Evolutionary conservation across 2,797 vertebrate species (phyloP).

Genomic region (Tokudaia muenninki): DNA sequence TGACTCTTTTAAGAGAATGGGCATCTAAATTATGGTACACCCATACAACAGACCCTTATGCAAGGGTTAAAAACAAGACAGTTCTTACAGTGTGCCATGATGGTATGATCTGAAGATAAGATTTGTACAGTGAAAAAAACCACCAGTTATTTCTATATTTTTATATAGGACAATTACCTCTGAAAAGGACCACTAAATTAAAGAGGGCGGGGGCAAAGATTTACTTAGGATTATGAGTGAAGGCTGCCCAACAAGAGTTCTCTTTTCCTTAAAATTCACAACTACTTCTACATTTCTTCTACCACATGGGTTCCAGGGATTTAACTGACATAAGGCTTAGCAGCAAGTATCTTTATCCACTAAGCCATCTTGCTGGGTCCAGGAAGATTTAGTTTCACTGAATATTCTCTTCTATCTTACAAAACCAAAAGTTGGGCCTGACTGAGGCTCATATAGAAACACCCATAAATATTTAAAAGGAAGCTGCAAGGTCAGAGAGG

Average conservation of each 20-base stretch:
- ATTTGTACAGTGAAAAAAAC: neutral
- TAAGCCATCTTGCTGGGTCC: neutral
- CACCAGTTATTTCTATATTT: neutral
- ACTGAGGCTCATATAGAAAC: neutral
- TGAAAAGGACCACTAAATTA: neutral
- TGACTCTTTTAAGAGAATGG: neutral
- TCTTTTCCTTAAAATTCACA: neutral
- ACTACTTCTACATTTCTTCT: neutral
- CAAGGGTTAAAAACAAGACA: neutral
- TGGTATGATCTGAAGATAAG: neutral
- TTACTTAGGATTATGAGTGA: neutral
- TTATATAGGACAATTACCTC: neutral
- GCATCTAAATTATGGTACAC: neutral
- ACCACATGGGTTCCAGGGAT: neutral
- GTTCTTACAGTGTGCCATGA: neutral
- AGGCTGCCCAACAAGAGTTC: neutral
- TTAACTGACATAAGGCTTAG: neutral
- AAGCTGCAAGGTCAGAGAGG: neutral
- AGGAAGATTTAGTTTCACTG: neutral
- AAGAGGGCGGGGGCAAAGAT: neutral
- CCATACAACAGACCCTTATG: neutral
- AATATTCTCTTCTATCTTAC: neutral
- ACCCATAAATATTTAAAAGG: neutral
- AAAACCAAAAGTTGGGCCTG: slow-evolving; percentile 11
- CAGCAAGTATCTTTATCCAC: neutral